These are phyloP conservation scores for Ricordea florida DNA, from an alignment of 92 coral and sea anemone genomes.

Conservation along the genomic window DNA sequence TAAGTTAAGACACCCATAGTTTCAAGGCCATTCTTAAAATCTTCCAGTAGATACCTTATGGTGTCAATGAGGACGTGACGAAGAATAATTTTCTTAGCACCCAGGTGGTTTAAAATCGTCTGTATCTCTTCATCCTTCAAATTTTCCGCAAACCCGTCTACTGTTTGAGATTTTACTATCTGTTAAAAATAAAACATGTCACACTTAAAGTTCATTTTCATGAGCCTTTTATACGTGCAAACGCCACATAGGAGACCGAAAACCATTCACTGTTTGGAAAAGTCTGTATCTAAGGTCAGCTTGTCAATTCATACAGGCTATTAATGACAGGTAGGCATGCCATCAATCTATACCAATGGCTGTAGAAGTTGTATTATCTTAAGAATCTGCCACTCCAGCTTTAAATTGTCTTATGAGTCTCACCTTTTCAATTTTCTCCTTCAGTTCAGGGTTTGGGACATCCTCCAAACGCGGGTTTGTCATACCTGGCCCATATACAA, in stretches of 20 bases:
- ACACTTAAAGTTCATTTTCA: background rate
- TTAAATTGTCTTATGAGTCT: no score
- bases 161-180: constrained; percentile 6
- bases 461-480: constrained; percentile 8
- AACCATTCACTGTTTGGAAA: no score
- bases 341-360: no score
- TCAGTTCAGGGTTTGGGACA: constrained; percentile 14
- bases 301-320: no score
- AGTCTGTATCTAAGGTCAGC: no score
- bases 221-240: background rate
- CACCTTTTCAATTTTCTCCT: constrained; percentile 1
- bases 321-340: no score
- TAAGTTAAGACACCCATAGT: constrained; percentile 42
- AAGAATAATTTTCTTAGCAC: background rate
- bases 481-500: constrained; percentile 12
- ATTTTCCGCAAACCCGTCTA: background rate
- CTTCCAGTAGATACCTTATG: constrained; percentile 41
- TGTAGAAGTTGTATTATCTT: background rate
- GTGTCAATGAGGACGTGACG: constrained; percentile 39
- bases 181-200: constrained; percentile 10
- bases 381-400: background rate
- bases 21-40: constrained; percentile 40
- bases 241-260: no score
- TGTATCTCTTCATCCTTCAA: constrained; percentile 30
- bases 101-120: constrained; percentile 38